Evolutionary conservation across 23 tunicate species (phyloP), one percentile per base, ranked within the genome.

Genomic region (Styela clava): DNA sequence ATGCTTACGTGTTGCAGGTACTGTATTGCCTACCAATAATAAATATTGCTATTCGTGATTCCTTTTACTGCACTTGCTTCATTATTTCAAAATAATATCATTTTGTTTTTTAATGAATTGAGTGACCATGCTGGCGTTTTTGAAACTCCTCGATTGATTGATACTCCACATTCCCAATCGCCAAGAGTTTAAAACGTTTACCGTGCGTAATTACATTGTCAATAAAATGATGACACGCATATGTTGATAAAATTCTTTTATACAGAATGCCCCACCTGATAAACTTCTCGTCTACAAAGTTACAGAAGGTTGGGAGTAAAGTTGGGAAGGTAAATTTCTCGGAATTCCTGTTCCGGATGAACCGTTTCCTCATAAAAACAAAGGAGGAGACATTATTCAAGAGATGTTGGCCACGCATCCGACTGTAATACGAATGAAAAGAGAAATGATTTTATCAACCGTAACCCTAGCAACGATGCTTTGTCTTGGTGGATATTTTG

Each of bases 1-100:
- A 89, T 70, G 61, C 88, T 16, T 79, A 84, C 67, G 88, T 89
- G 12, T 27, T 33, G 34, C 31, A 31, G 82, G 95, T 89, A 79
- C 52, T 19, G n/a, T 22, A 22, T 0, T 21, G n/a, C n/a, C n/a
- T n/a, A n/a, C n/a, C n/a, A n/a, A n/a, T n/a, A n/a, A n/a, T n/a
- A n/a, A n/a, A n/a, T n/a, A n/a, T n/a, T n/a, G n/a, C n/a, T n/a
- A n/a, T n/a, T n/a, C n/a, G n/a, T n/a, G n/a, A n/a, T n/a, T n/a
- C n/a, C n/a, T n/a, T n/a, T n/a, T n/a, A n/a, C n/a, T n/a, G n/a
- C n/a, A n/a, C n/a, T n/a, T n/a, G n/a, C n/a, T n/a, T n/a, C n/a
- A n/a, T n/a, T n/a, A n/a, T n/a, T n/a, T n/a, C n/a, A n/a, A n/a
- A n/a, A n/a, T n/a, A n/a, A n/a, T n/a, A n/a, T n/a, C n/a, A n/a